phyloP scores from a whole-genome alignment of 2,888 invertebrate genomes.

The Calephelis perditalis region DNA sequence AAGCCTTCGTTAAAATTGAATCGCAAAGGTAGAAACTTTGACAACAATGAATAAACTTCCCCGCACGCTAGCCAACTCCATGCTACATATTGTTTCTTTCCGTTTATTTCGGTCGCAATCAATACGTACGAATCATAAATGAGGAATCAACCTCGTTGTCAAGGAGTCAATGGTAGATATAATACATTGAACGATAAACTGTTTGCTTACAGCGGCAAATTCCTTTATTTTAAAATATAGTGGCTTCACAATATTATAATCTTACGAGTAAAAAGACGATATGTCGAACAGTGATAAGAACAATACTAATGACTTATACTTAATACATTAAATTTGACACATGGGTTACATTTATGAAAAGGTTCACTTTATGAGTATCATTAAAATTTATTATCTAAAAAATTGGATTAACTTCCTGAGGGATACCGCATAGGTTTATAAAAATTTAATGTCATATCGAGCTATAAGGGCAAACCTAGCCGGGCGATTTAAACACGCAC shows the following conservation, averaged over 20 bases:
- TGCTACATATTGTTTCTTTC: slow-evolving; percentile 72
- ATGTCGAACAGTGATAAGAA: slow-evolving; percentile 76
- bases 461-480: slow-evolving; percentile 76
- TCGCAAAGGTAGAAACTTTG: slow-evolving; percentile 35
- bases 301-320: slow-evolving; percentile 66
- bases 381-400: slow-evolving; percentile 46
- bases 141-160: slow-evolving; percentile 58
- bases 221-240: slow-evolving; percentile 78
- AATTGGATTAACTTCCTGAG: slow-evolving; percentile 74
- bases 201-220: slow-evolving; percentile 74
- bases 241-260: slow-evolving; percentile 74
- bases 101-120: slow-evolving; percentile 71
- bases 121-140: slow-evolving; percentile 63
- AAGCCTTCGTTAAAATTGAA: slow-evolving; percentile 50
- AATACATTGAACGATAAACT: slow-evolving; percentile 70
- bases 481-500: slow-evolving; percentile 58
- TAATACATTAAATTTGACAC: slow-evolving; percentile 66
- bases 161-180: slow-evolving; percentile 50
- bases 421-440: slow-evolving; percentile 62
- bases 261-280: slow-evolving; percentile 74
- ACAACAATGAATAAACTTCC: slow-evolving; percentile 40
- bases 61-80: slow-evolving; percentile 68
- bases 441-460: slow-evolving; percentile 52
- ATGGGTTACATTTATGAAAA: slow-evolving; percentile 64
- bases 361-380: slow-evolving; percentile 30